These are phyloP conservation scores for Bombus ignitus DNA, from an alignment of 1,140 invertebrate species.

Conservation along the genomic window DNA sequence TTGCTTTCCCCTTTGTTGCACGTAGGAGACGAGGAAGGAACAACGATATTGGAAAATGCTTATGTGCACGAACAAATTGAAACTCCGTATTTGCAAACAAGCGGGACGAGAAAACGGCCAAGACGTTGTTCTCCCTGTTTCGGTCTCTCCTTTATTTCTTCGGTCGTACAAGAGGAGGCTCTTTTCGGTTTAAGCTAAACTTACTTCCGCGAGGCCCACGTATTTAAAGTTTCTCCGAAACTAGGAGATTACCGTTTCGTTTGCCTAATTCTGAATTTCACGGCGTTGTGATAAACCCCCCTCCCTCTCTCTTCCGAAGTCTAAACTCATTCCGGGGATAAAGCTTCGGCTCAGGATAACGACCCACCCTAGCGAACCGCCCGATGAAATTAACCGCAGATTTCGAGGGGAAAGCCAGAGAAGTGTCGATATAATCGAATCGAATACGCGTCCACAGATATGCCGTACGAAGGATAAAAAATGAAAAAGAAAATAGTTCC, in stretches of 20 bases:
- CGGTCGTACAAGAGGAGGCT: background rate
- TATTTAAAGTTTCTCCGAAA: constrained; percentile 14
- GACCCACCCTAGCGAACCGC: background rate
- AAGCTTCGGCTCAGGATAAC: background rate
- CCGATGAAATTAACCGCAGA: background rate
- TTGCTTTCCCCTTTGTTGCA: constrained; percentile 28
- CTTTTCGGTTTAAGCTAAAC: constrained; percentile 1
- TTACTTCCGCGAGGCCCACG: background rate
- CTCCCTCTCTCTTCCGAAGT: background rate
- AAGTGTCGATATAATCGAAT: constrained; percentile 11
- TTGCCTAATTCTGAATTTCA: constrained; percentile 2
- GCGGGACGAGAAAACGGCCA: background rate
- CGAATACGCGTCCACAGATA: background rate
- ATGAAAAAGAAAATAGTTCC: background rate
- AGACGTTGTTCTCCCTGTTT: background rate
- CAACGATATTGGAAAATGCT: constrained; percentile 33
- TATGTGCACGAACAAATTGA: constrained; percentile 21
- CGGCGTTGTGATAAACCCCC: background rate
- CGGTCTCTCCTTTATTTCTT: background rate
- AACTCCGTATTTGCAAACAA: constrained; percentile 18
- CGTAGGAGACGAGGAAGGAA: background rate
- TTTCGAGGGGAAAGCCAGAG: background rate
- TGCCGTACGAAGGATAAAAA: background rate
- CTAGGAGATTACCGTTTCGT: background rate
- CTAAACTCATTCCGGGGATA: constrained; percentile 8